A percentile compares a stretch with the other conserved stretches of the same genome.
phyloP scores from a whole-genome alignment of 2,797 vertebrate genomes.

The Astyanax mexicanus region DNA sequence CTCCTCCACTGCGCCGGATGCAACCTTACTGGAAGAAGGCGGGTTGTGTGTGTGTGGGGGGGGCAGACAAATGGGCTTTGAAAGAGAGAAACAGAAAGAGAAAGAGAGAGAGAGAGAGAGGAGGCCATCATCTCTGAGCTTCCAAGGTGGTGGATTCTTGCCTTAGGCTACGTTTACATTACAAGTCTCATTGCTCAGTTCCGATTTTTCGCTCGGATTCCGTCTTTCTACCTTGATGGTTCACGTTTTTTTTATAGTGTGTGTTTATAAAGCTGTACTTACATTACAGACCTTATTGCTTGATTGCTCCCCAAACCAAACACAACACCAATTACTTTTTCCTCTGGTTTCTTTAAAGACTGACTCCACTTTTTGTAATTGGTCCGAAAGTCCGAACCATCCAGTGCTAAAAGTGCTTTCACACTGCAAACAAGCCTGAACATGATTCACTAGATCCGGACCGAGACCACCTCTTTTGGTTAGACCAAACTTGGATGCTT shows the following conservation, averaged over 20 bases:
- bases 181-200: neutral
- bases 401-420: too few species aligned
- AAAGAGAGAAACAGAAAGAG: slow-evolving; percentile 65
- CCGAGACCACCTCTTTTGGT: too few species aligned
- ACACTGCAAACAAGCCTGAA: too few species aligned
- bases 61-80: slow-evolving; percentile 67
- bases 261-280: neutral
- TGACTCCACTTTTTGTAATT: too few species aligned
- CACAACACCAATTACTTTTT: too few species aligned
- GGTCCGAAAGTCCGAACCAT: too few species aligned
- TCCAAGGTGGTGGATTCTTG: neutral
- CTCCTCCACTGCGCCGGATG: slow-evolving; percentile 78
- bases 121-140: slow-evolving; percentile 40
- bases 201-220: neutral
- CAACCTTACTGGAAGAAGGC: slow-evolving; percentile 68
- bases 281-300: neutral
- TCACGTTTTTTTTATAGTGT: too few species aligned
- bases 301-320: too few species aligned
- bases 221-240: neutral
- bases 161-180: neutral
- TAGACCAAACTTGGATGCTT: too few species aligned
- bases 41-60: neutral
- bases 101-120: slow-evolving; percentile 68
- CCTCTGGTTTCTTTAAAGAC: too few species aligned
- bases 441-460: too few species aligned